Conservation (phyloP, 2,797 vertebrate genomes). For the Lagorchestes hirsutus region DNA sequence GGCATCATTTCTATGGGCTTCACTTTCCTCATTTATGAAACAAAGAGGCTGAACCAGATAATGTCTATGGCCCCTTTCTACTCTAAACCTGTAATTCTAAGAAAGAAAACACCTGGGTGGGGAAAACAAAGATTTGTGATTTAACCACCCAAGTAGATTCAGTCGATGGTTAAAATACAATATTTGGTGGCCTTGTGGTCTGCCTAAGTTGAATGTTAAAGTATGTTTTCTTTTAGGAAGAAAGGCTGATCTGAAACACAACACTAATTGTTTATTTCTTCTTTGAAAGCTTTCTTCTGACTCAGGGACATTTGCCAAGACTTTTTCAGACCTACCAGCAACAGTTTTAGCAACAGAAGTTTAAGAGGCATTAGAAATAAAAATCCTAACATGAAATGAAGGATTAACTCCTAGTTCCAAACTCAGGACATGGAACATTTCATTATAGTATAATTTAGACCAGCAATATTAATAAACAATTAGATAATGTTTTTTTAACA, state of each 20-base stretch:
- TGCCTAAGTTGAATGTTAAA: not conserved
- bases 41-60: not conserved
- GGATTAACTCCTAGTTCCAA: not conserved
- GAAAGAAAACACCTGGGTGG: not conserved
- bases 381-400: not conserved
- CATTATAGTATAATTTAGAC: not conserved
- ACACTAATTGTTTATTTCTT: not conserved
- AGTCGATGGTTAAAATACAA: not conserved
- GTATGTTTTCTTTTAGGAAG: not conserved
- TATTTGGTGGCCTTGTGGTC: not conserved
- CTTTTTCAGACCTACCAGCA: not conserved
- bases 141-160: not conserved
- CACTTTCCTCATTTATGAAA: not conserved
- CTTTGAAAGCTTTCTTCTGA: not conserved
- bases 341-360: not conserved
- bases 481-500: not conserved
- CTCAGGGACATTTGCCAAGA: not conserved
- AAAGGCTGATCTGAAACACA: not conserved
- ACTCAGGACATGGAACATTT: not conserved
- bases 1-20: not conserved
- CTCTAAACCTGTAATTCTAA: not conserved
- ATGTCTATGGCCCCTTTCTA: not conserved
- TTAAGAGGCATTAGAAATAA: not conserved
- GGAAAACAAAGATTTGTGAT: not conserved
- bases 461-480: not conserved